Evolutionary conservation across 1,140 invertebrate genomes (phyloP).

Genomic region (Leptestheria dahalacensis): DNA sequence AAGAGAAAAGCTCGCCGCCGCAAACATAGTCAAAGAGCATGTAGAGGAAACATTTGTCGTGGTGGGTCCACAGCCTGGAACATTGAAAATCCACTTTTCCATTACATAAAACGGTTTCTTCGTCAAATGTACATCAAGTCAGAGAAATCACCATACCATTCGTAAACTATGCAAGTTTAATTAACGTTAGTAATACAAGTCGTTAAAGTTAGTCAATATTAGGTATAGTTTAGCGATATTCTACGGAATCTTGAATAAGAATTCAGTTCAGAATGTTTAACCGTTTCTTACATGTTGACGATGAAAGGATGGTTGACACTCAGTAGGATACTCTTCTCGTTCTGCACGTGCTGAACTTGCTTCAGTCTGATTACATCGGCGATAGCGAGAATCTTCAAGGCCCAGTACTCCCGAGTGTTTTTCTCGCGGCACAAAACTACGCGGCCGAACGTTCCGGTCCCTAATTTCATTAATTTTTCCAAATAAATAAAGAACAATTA

Average conservation of each 20-base stretch:
- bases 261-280: too few relatives aligned
- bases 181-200: too few relatives aligned
- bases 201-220: too few relatives aligned
- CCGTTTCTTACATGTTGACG: conserved; percentile 87
- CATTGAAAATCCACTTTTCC: neutral
- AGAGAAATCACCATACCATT: too few relatives aligned
- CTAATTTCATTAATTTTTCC: conserved; percentile 37
- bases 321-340: conserved; percentile 77
- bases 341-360: conserved; percentile 87
- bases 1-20: conserved; percentile 90
- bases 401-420: conserved; percentile 57
- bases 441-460: conserved; percentile 84
- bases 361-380: conserved; percentile 81
- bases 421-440: conserved; percentile 73
- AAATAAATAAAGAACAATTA: neutral
- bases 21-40: conserved; percentile 89
- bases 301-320: conserved; percentile 85
- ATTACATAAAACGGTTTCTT: too few relatives aligned
- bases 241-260: too few relatives aligned
- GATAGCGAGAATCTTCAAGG: conserved; percentile 83
- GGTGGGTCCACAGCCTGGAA: conserved; percentile 70
- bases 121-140: too few relatives aligned
- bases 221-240: too few relatives aligned
- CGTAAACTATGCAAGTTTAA: too few relatives aligned
- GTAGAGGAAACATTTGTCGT: conserved; percentile 76